Base-by-base conservation (phyloP, 2,113 vertebrate species). In the Pelecanoides urinatrix region DNA sequence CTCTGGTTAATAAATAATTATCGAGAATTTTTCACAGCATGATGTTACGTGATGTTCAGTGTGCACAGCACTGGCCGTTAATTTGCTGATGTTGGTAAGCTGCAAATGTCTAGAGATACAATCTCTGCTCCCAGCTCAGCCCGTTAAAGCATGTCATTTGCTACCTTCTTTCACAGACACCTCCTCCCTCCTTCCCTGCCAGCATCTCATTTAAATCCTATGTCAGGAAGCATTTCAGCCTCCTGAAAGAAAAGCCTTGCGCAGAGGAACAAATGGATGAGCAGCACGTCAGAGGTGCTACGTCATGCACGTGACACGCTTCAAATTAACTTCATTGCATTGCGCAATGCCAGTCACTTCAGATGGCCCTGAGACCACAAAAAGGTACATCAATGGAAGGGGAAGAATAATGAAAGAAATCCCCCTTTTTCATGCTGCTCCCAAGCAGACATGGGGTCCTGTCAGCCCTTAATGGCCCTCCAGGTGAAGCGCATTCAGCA, bases 1-100 rank as follows among this genome's bases (percentile, higher is more conserved):
- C 50, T 44, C 65, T 55, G 67, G 83, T 90, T 95, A 94, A 92
- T 89, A 94, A 90, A 83, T 30, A 81, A 94, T 49, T 40, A 72
- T 8, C 2, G 8, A 65, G 74, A 85, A 11, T 53, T 73, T 87
- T 65, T 82, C 44, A 30, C 70, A 76, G 67, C 27, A 17, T 0
- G 42, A 53, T 14, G 36, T 65, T 78, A 56, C 0, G 3, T 2
- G 26, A 30, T 11, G n/a, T 12, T 66, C 45, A 34, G 66, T 0
- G 16, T 13, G 53, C 0, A 1, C 42, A 52, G 62, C 38, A 19
- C 76, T 42, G 73, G 23, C 50, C 50, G 38, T 1, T 56, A 9
- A 42, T 44, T 22, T 71, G 65, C 55, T 66, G 25, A 16, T 10
- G 23, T 1, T 52, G 7, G 23, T 26, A 72, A 75, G 23, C 89